Evolutionary conservation across 2,113 vertebrate genomes (phyloP).

Genomic region (Spilogale gracilis): DNA sequence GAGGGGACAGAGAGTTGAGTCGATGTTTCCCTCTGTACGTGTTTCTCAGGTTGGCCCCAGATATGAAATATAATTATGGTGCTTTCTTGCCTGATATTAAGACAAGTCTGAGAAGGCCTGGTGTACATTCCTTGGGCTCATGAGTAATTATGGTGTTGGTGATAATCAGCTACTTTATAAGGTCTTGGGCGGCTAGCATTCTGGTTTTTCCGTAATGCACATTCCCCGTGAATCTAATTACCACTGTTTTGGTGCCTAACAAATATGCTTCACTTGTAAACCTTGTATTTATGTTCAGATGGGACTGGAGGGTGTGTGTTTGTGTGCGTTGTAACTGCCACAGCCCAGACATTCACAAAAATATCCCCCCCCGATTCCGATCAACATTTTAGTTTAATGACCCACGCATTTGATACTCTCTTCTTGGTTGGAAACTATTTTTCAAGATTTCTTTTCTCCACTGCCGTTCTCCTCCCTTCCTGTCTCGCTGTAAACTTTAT

Average conservation of each 20-base stretch:
- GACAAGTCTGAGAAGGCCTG: constrained; percentile 77
- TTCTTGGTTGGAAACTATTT: constrained; percentile 74
- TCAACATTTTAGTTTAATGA: constrained; percentile 54
- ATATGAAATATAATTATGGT: constrained; percentile 74
- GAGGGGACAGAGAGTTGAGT: constrained; percentile 63
- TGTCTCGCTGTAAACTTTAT: constrained; percentile 64
- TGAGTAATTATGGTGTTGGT: constrained; percentile 68
- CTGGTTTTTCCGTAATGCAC: constrained; percentile 71
- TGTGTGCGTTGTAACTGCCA: constrained; percentile 7
- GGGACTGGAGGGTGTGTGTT: neutral
- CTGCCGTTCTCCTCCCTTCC: constrained; percentile 35
- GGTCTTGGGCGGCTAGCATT: constrained; percentile 44
- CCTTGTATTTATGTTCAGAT: constrained; percentile 76
- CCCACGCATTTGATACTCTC: constrained; percentile 64
- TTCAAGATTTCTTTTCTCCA: constrained; percentile 67
- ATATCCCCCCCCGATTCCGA: constrained; percentile 75
- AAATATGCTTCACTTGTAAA: constrained; percentile 77
- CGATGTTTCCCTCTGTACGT: neutral
- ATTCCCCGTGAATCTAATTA: constrained; percentile 60
- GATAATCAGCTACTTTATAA: constrained; percentile 77
- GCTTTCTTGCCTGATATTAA: constrained; percentile 61
- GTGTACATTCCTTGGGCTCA: constrained; percentile 65
- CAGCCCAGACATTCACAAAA: constrained; percentile 70
- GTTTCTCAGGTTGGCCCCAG: constrained; percentile 56
- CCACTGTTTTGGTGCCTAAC: constrained; percentile 69